Conservation (phyloP, 2,797 vertebrate genomes). For the Chanos chanos region DNA sequence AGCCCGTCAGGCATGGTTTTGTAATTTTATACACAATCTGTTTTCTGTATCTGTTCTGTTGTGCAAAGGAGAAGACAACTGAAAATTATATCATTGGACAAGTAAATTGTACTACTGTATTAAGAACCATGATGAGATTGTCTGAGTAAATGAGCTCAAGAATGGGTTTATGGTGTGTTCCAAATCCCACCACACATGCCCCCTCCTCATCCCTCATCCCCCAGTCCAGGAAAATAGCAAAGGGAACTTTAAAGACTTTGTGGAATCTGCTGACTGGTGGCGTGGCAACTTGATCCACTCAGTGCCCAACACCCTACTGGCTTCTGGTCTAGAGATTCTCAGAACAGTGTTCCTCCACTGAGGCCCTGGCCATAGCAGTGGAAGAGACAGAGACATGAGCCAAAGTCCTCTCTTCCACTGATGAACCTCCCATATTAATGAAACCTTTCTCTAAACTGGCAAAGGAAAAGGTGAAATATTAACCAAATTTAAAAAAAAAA, state of each 20-base stretch:
- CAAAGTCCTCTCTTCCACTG: slow-evolving; percentile 44
- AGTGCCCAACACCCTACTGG: slow-evolving; percentile 39
- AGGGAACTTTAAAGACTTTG: slow-evolving; percentile 46
- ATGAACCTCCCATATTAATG: slow-evolving; percentile 22
- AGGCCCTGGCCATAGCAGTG: slow-evolving; percentile 25
- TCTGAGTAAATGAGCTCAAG: background rate
- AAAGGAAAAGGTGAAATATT: too few relatives aligned
- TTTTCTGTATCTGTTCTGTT: too few relatives aligned
- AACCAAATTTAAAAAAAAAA: background rate
- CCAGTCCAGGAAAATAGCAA: slow-evolving; percentile 38
- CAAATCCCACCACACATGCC: slow-evolving; percentile 3
- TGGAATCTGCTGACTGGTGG: slow-evolving; percentile 69
- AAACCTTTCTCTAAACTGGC: slow-evolving; percentile 20
- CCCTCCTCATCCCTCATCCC: background rate
- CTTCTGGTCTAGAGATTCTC: slow-evolving; percentile 38
- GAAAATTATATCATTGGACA: background rate
- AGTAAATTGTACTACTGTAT: background rate
- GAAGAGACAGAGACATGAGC: slow-evolving; percentile 21
- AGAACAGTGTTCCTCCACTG: slow-evolving; percentile 29
- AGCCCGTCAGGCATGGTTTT: slow-evolving; percentile 24
- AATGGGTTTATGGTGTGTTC: background rate
- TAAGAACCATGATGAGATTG: background rate
- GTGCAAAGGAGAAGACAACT: too few relatives aligned
- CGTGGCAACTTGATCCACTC: slow-evolving; percentile 55
- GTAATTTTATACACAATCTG: slow-evolving; percentile 35